Evolutionary conservation across 1,140 invertebrate species (phyloP), one percentile per base, ranked within the genome.

Genomic region (Latrodectus geometricus): DNA sequence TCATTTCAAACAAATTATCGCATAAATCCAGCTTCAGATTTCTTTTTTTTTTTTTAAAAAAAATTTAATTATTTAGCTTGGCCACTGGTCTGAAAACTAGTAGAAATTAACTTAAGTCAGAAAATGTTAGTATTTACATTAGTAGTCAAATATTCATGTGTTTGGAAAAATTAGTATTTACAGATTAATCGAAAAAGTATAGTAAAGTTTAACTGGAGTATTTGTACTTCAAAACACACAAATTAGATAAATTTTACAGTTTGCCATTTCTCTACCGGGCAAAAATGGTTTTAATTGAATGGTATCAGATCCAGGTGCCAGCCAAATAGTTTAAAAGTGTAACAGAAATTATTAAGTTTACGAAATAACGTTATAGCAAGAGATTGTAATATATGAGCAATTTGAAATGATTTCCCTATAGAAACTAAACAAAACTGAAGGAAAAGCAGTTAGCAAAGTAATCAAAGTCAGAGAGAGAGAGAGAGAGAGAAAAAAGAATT

Each of bases 251-350:
- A 72, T n/a, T 35, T 21, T 54, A 72, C 68, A 81, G 79, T 81
- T 81, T 72, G 79, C 66, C 79, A 81, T 81, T 81, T 81, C 79
- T 81, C 79, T 50, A 81, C 79, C 79, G 79, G 79, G 79, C 17
- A 20, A 23, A 69, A 69, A 9, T 69, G 11, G 8, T 14, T 61
- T 35, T 35, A 35, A 61, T 0, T 61, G 11, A 61, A 61, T 61
- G 54, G 11, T 61, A 17, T 54, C 66, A 81, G 68, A 81, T 81
- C 79, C 79, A 81, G 68, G 79, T 81, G 79, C 50, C 68, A 81
- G 79, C 79, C 79, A 81, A 78, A 78, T 52, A 15, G n/a, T n/a
- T n/a, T n/a, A n/a, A n/a, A n/a, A n/a, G 35, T 35, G 35, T 3
- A 35, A 35, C 35, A 35, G 2, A n/a, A n/a, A n/a, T n/a, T n/a